A percentile compares a stretch with the other conserved stretches of the same genome.
These are phyloP conservation scores for Lycaon pictus DNA, from an alignment of 2,113 vertebrate genomes.

Conservation along the genomic window DNA sequence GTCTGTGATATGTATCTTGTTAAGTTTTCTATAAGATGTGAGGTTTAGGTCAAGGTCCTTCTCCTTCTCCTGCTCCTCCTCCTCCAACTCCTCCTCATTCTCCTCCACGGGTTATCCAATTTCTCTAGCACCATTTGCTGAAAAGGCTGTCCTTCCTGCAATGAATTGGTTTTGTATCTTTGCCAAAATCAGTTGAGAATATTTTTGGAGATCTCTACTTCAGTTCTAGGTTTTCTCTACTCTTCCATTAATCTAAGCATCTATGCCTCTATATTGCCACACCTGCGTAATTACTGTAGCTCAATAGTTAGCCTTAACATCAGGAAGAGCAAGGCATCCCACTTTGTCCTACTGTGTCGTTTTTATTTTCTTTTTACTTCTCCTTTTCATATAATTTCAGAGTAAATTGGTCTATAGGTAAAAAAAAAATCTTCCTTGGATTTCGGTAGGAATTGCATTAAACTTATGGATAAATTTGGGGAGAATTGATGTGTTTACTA, in stretches of 20 bases:
- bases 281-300: neutral
- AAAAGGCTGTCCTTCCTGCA: neutral
- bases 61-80: neutral
- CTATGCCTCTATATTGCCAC: neutral
- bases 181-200: neutral
- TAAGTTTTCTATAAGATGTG: neutral
- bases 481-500: neutral
- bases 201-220: neutral
- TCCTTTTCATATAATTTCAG: neutral
- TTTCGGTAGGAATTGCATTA: neutral
- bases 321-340: neutral
- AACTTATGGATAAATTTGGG: neutral
- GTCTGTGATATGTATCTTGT: neutral
- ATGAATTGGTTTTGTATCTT: neutral
- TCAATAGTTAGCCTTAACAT: neutral
- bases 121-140: neutral
- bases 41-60: neutral
- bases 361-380: neutral
- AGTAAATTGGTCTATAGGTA: neutral
- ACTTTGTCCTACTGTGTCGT: neutral
- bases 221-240: neutral
- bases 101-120: neutral
- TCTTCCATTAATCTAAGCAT: neutral
- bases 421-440: neutral
- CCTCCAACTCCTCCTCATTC: neutral